Conservation (phyloP, 2,888 invertebrate genomes). For the Spilarctia lutea region DNA sequence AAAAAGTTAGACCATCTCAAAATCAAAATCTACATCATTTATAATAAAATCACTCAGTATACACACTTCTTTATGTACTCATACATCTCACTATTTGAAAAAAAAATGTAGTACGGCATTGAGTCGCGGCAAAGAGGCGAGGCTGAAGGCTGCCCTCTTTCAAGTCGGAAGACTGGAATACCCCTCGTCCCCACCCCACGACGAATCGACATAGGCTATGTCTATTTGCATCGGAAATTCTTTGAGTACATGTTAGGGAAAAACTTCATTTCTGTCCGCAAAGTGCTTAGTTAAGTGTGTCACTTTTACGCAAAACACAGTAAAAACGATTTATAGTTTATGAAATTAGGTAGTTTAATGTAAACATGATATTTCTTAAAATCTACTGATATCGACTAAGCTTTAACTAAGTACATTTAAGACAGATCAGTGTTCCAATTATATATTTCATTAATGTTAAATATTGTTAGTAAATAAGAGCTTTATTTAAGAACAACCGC, state of each 20-base stretch:
- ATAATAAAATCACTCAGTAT: not conserved
- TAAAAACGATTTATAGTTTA: not conserved
- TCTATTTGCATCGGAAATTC: conserved; percentile 81
- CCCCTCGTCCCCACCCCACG: conserved; percentile 58
- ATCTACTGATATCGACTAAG: not conserved
- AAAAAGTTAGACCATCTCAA: not conserved
- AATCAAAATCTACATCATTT: not conserved
- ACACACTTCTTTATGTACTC: conserved; percentile 11
- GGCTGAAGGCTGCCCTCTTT: conserved; percentile 70
- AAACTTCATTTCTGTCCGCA: conserved; percentile 29
- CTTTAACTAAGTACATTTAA: not conserved
- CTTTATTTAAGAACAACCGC: not conserved
- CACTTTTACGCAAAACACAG: not conserved
- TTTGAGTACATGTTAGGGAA: conserved; percentile 55
- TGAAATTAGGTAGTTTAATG: not conserved
- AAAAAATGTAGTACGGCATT: conserved; percentile 81
- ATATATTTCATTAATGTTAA: not conserved
- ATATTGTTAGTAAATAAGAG: not conserved
- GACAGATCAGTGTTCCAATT: not conserved
- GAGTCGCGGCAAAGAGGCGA: conserved; percentile 71
- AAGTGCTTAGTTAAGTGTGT: conserved; percentile 5
- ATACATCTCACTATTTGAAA: conserved; percentile 66
- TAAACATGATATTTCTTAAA: not conserved
- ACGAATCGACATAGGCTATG: conserved; percentile 64
- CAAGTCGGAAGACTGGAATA: conserved; percentile 74